Evolutionary conservation across 2,888 invertebrate species (phyloP), one percentile per base, ranked within the genome.

Genomic region (Lasioglossum leucozonium): DNA sequence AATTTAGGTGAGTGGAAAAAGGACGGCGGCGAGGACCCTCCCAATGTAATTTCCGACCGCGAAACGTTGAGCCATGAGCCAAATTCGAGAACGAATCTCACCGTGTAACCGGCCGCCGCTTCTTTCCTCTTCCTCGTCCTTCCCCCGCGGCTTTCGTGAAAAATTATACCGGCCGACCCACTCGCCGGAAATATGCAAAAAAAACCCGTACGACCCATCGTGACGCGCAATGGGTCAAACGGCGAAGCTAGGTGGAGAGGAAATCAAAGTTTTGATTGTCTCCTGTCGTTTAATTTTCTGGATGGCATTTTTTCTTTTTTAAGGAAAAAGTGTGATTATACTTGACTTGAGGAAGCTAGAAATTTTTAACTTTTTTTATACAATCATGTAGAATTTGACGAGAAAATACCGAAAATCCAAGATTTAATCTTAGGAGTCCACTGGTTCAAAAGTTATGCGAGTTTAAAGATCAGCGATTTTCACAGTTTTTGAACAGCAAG

Each of bases 1-100:
- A 82, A 87, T 82, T 85, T 81, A 55, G 75, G 55, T 10, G 77
- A 77, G 58, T 34, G 74, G 67, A 75, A 62, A 75, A 77, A 79
- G 81, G 22, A 34, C 47, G 69, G 40, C 37, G n/a, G 16, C 26
- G 16, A 40, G 81, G 34, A 73, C 62, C 76, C 44, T 73, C 26
- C 2, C 75, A n/a, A 77, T 74, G 51, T 16, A 73, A 83, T 76
- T 76, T 69, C 83, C 72, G 44, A 72, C 80, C 65, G 42, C 72
- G 71, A 30, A 67, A 65, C 69, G 34, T 40, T 42, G 37, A 69
- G 11, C 34, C 75, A 34, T 30, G 26, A n/a, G 69, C 72, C 65
- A 55, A 84, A 85, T 80, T 83, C 77, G n/a, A 42, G 72, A 44
- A 42, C 67, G 65, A n/a, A 55, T 65, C 40, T 62, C 65, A n/a